A percentile compares a stretch with the other conserved stretches of the same genome.
Conservation (phyloP, 1,140 invertebrate genomes). For the Hylyphantes graminicola region DNA sequence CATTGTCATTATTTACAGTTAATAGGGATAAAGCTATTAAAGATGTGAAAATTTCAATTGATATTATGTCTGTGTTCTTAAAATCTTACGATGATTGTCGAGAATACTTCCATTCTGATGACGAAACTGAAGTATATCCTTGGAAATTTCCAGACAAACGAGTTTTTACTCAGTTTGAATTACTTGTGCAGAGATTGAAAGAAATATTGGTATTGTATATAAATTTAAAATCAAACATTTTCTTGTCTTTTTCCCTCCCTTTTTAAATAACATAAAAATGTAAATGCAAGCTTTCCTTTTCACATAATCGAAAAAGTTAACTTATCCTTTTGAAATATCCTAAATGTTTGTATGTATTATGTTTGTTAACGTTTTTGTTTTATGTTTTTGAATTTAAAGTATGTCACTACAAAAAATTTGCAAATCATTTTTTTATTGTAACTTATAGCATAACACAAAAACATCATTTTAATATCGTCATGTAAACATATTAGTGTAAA, state of each 20-base stretch:
- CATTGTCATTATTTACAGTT: constrained; percentile 25
- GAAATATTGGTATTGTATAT: constrained; percentile 8
- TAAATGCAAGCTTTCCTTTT: no score
- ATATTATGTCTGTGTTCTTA: constrained; percentile 22
- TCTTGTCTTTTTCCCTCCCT: not conserved
- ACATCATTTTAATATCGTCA: no score
- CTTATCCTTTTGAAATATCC: no score
- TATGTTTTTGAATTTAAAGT: no score
- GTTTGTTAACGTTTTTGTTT: no score
- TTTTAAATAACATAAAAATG: not conserved
- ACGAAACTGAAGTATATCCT: constrained; percentile 14
- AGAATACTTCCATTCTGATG: not conserved
- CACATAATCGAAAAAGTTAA: no score
- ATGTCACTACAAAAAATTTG: no score
- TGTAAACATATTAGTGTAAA: no score
- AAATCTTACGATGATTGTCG: constrained; percentile 40
- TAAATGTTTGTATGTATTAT: no score
- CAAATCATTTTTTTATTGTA: no score
- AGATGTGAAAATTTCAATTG: constrained; percentile 15
- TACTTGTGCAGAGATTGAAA: constrained; percentile 40
- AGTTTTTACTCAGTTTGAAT: constrained; percentile 32
- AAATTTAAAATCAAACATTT: not conserved
- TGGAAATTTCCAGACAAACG: constrained; percentile 52
- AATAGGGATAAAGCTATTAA: not conserved
- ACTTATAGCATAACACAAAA: no score